phyloP scores from a whole-genome alignment of 53 echinoderm and acorn worm genomes.

The Patiria pectinifera region DNA sequence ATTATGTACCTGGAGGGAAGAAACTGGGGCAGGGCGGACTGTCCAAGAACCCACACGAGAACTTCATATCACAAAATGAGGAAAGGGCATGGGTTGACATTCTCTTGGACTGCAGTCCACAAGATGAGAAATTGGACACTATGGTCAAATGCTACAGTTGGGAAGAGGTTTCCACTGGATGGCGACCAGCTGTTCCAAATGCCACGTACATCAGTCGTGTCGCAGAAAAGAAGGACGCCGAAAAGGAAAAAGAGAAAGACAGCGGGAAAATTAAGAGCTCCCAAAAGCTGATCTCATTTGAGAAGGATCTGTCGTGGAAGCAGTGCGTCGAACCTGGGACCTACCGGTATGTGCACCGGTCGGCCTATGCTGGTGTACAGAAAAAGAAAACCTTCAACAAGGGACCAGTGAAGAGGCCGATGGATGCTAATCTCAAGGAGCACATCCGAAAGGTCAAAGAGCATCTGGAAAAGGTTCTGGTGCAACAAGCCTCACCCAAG shows the following conservation, averaged over 20 bases:
- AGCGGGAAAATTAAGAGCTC: slow-evolving; percentile 19
- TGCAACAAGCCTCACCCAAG: slow-evolving; percentile 45
- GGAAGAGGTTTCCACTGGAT: slow-evolving; percentile 87
- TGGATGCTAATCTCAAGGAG: slow-evolving; percentile 71
- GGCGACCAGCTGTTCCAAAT: slow-evolving; percentile 76
- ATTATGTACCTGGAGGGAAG: not conserved
- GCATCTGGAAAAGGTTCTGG: slow-evolving; percentile 82
- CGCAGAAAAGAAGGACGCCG: slow-evolving; percentile 55
- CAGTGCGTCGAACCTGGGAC: slow-evolving; percentile 86
- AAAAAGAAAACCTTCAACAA: slow-evolving; percentile 59
- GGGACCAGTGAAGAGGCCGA: slow-evolving; percentile 44
- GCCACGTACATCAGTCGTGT: slow-evolving; percentile 73
- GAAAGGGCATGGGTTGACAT: slow-evolving; percentile 67
- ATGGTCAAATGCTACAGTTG: slow-evolving; percentile 59
- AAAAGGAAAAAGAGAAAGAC: slow-evolving; percentile 68
- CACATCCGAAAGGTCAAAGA: slow-evolving; percentile 89
- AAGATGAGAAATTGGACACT: slow-evolving; percentile 51
- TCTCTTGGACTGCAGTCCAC: slow-evolving; percentile 55
- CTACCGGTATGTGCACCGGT: slow-evolving; percentile 76
- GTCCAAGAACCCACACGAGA: not conserved
- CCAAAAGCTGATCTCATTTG: slow-evolving; percentile 14
- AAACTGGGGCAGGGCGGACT: not conserved
- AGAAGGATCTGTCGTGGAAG: slow-evolving; percentile 77
- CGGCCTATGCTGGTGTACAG: slow-evolving; percentile 35
- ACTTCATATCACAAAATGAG: slow-evolving; percentile 56